phyloP scores from a whole-genome alignment of 2,888 invertebrate genomes.

The Drosophila putrida region DNA sequence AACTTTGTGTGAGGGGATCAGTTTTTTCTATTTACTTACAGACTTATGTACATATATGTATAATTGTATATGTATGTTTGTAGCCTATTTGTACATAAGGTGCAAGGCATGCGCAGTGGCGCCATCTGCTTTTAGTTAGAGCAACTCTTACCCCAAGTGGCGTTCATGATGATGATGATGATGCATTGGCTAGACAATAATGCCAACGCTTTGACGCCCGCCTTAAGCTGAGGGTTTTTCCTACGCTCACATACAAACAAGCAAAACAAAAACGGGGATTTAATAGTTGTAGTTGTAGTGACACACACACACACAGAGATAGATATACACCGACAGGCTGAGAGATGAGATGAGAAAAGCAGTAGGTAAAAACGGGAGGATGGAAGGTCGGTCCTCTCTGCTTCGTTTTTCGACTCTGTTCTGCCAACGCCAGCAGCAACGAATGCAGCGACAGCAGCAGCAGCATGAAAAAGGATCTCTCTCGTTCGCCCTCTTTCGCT shows the following conservation, averaged over 20 bases:
- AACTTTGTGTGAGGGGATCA: slow-evolving; percentile 71
- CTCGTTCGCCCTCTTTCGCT: slow-evolving; percentile 53
- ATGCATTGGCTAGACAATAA: slow-evolving; percentile 67
- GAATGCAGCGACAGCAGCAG: slow-evolving; percentile 25
- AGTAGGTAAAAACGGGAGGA: slow-evolving; percentile 68
- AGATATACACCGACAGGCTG: slow-evolving; percentile 15
- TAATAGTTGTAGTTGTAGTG: slow-evolving; percentile 55
- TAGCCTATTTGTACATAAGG: slow-evolving; percentile 50
- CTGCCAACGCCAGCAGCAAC: not conserved
- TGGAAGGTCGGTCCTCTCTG: slow-evolving; percentile 38
- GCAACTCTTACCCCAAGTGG: slow-evolving; percentile 63
- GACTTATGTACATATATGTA: slow-evolving; percentile 8
- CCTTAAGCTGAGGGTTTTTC: slow-evolving; percentile 64
- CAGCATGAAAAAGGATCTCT: slow-evolving; percentile 74
- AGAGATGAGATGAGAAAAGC: slow-evolving; percentile 17
- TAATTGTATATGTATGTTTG: slow-evolving; percentile 6
- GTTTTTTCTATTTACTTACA: slow-evolving; percentile 58
- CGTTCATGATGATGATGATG: slow-evolving; percentile 37
- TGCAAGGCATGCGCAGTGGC: slow-evolving; percentile 68
- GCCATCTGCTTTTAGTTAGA: slow-evolving; percentile 54
- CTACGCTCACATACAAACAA: slow-evolving; percentile 35
- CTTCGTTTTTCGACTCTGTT: slow-evolving; percentile 22
- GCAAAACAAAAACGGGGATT: slow-evolving; percentile 63
- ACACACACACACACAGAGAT: slow-evolving; percentile 13
- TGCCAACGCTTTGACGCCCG: slow-evolving; percentile 27